A percentile compares a stretch with the other conserved stretches of the same genome.
Conservation (phyloP, 2,888 invertebrate genomes). For the Psococerastis gibbosa region DNA sequence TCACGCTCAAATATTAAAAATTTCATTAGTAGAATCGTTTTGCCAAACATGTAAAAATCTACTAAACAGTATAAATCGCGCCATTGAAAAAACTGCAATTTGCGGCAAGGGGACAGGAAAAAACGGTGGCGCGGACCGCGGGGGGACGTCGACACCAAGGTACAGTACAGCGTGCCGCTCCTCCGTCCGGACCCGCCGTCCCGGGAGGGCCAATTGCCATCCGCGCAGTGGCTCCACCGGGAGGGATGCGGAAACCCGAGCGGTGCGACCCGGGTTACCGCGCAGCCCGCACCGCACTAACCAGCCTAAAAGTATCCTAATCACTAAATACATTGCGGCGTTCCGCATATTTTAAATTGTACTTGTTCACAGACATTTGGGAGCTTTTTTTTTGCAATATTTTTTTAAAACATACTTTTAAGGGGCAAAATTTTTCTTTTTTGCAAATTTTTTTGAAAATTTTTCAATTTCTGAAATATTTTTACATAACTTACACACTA, state of each 20-base stretch:
- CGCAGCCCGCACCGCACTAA: neutral
- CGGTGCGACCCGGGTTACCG: neutral
- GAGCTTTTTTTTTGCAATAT: constrained; percentile 3
- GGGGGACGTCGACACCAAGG: constrained; percentile 1
- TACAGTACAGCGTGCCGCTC: constrained; percentile 9
- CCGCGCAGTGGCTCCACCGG: neutral
- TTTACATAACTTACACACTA: constrained; percentile 1
- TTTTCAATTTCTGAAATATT: neutral
- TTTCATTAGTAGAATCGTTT: neutral
- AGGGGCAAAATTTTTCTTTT: neutral
- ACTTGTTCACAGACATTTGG: constrained; percentile 11
- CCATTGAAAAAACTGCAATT: constrained; percentile 10
- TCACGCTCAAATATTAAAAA: neutral
- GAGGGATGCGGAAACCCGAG: neutral
- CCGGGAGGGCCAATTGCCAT: neutral
- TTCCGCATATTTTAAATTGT: constrained; percentile 9
- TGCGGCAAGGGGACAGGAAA: constrained; percentile 1
- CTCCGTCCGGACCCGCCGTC: neutral
- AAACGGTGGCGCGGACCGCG: neutral
- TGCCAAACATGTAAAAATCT: constrained; percentile 8
- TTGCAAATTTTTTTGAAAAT: constrained; percentile 1
- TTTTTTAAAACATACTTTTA: constrained; percentile 7
- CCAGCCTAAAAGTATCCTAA: neutral
- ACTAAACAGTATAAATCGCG: constrained; percentile 1
- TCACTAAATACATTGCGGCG: constrained; percentile 6